These are phyloP conservation scores for Tricholaema leucomelas DNA, from an alignment of 2,113 vertebrate genomes.

Conservation along the genomic window DNA sequence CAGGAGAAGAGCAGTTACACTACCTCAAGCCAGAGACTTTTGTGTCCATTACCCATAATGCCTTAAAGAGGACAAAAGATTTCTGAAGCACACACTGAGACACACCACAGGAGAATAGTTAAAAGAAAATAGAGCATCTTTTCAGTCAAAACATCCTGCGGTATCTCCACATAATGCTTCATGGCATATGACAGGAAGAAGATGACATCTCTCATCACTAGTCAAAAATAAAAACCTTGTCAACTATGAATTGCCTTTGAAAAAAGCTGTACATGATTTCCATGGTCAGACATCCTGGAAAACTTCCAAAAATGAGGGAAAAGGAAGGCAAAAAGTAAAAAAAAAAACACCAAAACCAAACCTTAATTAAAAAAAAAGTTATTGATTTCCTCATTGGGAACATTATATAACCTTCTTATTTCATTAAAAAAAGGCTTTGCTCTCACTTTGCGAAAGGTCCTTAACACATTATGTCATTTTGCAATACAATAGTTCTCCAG, in stretches of 20 bases:
- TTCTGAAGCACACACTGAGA: slow-evolving; percentile 58
- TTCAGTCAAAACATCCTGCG: slow-evolving; percentile 47
- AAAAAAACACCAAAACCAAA: no score
- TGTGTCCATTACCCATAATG: slow-evolving; percentile 56
- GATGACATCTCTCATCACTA: slow-evolving; percentile 61
- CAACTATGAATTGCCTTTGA: slow-evolving; percentile 56
- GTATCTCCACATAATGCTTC: slow-evolving; percentile 51
- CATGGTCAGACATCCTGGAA: slow-evolving; percentile 27
- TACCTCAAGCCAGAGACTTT: slow-evolving; percentile 38
- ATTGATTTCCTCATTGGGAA: slow-evolving; percentile 39
- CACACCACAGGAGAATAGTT: slow-evolving; percentile 33
- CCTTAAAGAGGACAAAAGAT: slow-evolving; percentile 61
- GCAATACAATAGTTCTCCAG: not conserved
- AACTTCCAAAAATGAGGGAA: not conserved
- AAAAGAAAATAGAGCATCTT: slow-evolving; percentile 62
- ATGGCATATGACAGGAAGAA: slow-evolving; percentile 64
- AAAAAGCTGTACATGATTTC: slow-evolving; percentile 26
- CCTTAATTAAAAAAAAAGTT: not conserved
- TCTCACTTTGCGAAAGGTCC: slow-evolving; percentile 7
- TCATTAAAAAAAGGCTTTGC: slow-evolving; percentile 56
- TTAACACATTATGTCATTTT: slow-evolving; percentile 27
- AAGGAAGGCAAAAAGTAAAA: not conserved
- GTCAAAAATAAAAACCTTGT: slow-evolving; percentile 68
- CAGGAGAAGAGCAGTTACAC: not conserved
- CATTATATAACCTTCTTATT: slow-evolving; percentile 52